Conservation (phyloP, 2,888 invertebrate species). For the Sarcophaga subvicina region DNA sequence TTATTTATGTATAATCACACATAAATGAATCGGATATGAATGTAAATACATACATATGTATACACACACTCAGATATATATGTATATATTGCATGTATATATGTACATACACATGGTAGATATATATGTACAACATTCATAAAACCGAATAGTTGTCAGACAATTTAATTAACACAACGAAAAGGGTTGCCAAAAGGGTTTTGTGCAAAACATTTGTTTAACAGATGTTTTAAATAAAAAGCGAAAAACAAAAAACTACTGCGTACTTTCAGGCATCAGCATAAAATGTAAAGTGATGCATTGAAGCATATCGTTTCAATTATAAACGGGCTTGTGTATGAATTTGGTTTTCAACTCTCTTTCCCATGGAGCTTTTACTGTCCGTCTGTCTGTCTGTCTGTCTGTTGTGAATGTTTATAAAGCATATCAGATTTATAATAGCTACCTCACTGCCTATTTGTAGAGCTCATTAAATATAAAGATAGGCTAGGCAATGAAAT, state of each 20-base stretch:
- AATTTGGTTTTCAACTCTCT: not conserved
- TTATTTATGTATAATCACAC: conserved; percentile 59
- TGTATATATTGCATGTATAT: not conserved
- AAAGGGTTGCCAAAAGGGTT: conserved; percentile 11
- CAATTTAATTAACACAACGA: conserved; percentile 42
- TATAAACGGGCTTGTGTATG: not conserved
- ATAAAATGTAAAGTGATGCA: not conserved
- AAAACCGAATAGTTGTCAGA: conserved; percentile 18
- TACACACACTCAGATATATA: not conserved
- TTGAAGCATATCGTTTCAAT: not conserved
- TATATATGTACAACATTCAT: not conserved
- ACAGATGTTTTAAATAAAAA: conserved; percentile 4
- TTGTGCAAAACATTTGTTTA: not conserved
- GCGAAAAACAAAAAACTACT: not conserved
- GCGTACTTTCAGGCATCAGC: not conserved
- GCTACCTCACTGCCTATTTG: not conserved
- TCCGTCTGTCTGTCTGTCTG: no score
- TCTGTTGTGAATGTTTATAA: not conserved
- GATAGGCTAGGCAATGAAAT: not conserved
- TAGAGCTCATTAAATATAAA: not conserved
- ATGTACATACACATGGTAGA: not conserved
- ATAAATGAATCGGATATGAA: not conserved
- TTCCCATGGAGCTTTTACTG: not conserved
- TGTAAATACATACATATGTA: not conserved
- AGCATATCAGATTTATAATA: not conserved